Base-by-base conservation (phyloP, 2,888 invertebrate species). In the Epirrhoe tristata region DNA sequence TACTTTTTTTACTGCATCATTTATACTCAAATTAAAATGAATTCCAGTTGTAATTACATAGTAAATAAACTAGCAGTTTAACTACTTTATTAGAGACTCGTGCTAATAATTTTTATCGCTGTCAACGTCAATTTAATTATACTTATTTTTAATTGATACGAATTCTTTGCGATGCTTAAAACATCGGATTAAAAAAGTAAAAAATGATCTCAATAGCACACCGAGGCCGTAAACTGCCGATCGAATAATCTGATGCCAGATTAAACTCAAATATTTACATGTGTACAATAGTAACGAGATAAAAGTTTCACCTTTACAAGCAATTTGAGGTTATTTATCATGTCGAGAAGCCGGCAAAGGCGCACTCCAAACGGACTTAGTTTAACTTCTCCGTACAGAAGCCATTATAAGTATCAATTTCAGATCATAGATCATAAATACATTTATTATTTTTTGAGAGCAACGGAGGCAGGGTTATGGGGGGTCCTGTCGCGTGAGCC, bases 391-490 rank as follows among this genome's bases (percentile, higher is more conserved):
- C 88, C 90, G 91, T 89, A 93, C 93, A 90, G 93, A 91, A 93
- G 93, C 93, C 88, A 93, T 92, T 90, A 92, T 89, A 91, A 91
- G 93, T 93, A 93, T 93, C 93, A 90, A 88, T 93, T 93, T 91
- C 93, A 90, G 87, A 91, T 93, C 93, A 92, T 93, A 93, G 92
- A 93, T 93, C 93, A 93, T 92, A 91, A 90, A 90, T 81, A 85
- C 90, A 86, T 92, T 90, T 91, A 84, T 87, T 65, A 84, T 87
- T 60, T 85, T 83, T 82, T 84, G 79, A 80, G 80, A 71, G 72
- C 66, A 66, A 76, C 82, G 78, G 83, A 78, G 83, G 82, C 81
- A 79, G 80, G 84, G 81, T 81, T 86, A 79, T 83, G 93, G 93
- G 91, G 91, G 92, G 92, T 91, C 92, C 84, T 82, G 85, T 82